A percentile compares a stretch with the other conserved stretches of the same genome.
phyloP scores from a whole-genome alignment of 1,140 invertebrate species.

The Drosophila elegans region DNA sequence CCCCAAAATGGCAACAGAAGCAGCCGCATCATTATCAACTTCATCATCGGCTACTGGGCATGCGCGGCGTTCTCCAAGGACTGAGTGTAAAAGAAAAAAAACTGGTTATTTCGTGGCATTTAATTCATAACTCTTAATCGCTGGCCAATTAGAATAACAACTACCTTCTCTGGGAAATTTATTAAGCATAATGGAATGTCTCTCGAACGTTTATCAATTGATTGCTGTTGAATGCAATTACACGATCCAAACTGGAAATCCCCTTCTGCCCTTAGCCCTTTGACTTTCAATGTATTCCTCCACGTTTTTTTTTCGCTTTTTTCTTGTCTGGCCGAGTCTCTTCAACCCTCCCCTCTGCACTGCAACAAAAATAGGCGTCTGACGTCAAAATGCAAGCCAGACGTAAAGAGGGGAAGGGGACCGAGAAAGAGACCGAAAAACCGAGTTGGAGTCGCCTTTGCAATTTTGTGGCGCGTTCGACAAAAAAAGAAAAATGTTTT shows the following conservation, averaged over 20 bases:
- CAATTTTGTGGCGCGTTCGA: conserved; percentile 72
- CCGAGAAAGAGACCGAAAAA: conserved; percentile 25
- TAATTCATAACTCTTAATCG: conserved; percentile 75
- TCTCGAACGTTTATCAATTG: conserved; percentile 61
- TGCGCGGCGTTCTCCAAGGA: conserved; percentile 53
- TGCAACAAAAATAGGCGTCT: conserved; percentile 58
- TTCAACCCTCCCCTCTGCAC: conserved; percentile 16
- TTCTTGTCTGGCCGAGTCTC: conserved; percentile 65
- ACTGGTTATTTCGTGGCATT: conserved; percentile 39
- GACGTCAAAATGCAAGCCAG: conserved; percentile 72
- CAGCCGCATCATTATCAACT: conserved; percentile 27
- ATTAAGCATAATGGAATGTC: conserved; percentile 73
- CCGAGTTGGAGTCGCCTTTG: conserved; percentile 64
- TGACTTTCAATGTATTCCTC: conserved; percentile 46
- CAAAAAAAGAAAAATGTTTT: conserved; percentile 26
- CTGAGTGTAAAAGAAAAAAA: conserved; percentile 29
- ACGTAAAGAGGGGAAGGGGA: conserved; percentile 14
- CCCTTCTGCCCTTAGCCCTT: conserved; percentile 20
- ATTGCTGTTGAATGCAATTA: conserved; percentile 65
- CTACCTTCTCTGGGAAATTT: conserved; percentile 69
- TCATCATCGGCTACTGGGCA: conserved; percentile 67
- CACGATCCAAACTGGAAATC: conserved; percentile 34
- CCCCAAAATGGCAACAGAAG: conserved; percentile 49
- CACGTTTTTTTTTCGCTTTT: conserved; percentile 41
- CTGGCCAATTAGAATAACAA: conserved; percentile 78